Evolutionary conservation across 2,113 vertebrate genomes (phyloP).

Genomic region (Entosphenus tridentatus): DNA sequence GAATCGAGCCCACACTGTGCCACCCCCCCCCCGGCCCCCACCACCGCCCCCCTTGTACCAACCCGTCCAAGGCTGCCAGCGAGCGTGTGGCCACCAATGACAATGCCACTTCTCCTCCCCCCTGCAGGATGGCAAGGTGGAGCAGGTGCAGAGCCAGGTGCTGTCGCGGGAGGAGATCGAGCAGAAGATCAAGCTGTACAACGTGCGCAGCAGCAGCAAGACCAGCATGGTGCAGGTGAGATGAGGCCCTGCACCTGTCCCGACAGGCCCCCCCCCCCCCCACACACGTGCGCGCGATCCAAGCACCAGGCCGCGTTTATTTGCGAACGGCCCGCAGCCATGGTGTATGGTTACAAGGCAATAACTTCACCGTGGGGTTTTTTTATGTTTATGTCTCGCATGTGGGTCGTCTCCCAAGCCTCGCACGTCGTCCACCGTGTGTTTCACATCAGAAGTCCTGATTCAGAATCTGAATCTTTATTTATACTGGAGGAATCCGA

Average conservation of each 20-base stretch:
- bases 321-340: no score
- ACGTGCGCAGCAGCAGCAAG: conserved; percentile 70
- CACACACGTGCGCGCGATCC: no score
- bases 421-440: no score
- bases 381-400: no score
- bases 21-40: neutral
- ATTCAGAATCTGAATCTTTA: no score
- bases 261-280: no score
- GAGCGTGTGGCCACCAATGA: neutral
- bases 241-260: neutral
- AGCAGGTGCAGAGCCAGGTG: conserved; percentile 32
- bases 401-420: no score
- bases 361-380: no score
- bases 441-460: no score
- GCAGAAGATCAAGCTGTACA: conserved; percentile 70
- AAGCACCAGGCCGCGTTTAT: no score
- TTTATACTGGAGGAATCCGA: no score
- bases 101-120: neutral
- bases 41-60: neutral
- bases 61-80: neutral
- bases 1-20: neutral
- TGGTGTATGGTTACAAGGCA: no score
- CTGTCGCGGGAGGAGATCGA: conserved; percentile 44
- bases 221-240: conserved; percentile 73
- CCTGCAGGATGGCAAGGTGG: conserved; percentile 47